Evolutionary conservation across 2,888 invertebrate genomes (phyloP).

Genomic region (Alentia gelatinosa): DNA sequence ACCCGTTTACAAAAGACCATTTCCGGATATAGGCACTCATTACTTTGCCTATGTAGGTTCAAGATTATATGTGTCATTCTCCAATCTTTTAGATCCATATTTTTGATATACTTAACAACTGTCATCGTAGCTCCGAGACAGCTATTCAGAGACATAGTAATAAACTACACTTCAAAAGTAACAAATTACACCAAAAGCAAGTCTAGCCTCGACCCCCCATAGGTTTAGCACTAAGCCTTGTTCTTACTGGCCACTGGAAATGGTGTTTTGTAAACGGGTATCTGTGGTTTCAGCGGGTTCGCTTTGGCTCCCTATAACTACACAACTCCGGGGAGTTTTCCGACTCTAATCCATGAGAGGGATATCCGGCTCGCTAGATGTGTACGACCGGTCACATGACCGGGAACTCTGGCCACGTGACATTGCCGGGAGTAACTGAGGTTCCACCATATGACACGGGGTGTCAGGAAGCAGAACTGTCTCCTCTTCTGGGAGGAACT

Average conservation of each 20-base stretch:
- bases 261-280: neutral
- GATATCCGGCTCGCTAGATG: neutral
- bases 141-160: neutral
- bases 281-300: neutral
- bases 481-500: conserved; percentile 54
- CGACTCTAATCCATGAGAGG: neutral
- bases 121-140: neutral
- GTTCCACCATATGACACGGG: neutral
- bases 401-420: neutral
- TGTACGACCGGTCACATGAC: neutral
- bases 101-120: no score
- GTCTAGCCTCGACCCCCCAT: neutral
- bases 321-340: neutral
- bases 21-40: no score
- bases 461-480: conserved; percentile 36
- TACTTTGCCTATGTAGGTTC: no score
- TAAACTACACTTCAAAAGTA: neutral
- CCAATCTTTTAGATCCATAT: no score
- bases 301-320: neutral
- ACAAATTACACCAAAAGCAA: no score
- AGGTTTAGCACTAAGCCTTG: neutral
- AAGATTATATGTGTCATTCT: no score
- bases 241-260: neutral
- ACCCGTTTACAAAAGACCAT: no score
- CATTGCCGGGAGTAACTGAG: neutral